phyloP scores from a whole-genome alignment of 1,140 invertebrate species.

The Monochamus saltuarius region DNA sequence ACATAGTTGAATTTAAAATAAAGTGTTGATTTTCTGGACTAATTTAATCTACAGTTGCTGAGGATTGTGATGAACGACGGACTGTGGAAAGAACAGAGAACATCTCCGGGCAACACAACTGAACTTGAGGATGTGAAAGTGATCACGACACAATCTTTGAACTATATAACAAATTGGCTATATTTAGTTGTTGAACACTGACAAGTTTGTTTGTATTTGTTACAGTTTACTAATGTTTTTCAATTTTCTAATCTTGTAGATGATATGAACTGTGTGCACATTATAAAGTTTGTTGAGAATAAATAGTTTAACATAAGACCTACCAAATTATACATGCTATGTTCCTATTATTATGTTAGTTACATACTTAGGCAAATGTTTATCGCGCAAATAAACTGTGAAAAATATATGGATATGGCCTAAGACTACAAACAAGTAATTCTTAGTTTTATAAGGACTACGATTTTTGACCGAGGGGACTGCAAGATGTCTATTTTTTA shows the following conservation, averaged over 20 bases:
- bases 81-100: conserved; percentile 20
- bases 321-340: conserved; percentile 38
- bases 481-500: no score
- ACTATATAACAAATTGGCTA: conserved; percentile 42
- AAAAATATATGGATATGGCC: conserved; percentile 10
- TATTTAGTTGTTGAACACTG: conserved; percentile 38
- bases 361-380: neutral
- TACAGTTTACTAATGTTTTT: conserved; percentile 42
- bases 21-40: conserved; percentile 34
- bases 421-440: conserved; percentile 6
- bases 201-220: conserved; percentile 40
- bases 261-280: conserved; percentile 36
- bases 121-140: conserved; percentile 11
- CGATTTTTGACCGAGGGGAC: neutral
- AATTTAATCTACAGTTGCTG: conserved; percentile 21
- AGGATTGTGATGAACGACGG: conserved; percentile 22
- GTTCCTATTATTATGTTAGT: conserved; percentile 25
- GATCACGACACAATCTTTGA: conserved; percentile 15
- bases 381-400: conserved; percentile 10
- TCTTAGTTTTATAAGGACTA: neutral
- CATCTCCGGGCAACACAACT: conserved; percentile 21
- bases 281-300: conserved; percentile 46
- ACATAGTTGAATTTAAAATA: conserved; percentile 28
- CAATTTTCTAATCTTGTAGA: conserved; percentile 45
- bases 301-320: conserved; percentile 46